Evolutionary conservation across 2,888 invertebrate species (phyloP).

Genomic region (Polymixis lichenea): DNA sequence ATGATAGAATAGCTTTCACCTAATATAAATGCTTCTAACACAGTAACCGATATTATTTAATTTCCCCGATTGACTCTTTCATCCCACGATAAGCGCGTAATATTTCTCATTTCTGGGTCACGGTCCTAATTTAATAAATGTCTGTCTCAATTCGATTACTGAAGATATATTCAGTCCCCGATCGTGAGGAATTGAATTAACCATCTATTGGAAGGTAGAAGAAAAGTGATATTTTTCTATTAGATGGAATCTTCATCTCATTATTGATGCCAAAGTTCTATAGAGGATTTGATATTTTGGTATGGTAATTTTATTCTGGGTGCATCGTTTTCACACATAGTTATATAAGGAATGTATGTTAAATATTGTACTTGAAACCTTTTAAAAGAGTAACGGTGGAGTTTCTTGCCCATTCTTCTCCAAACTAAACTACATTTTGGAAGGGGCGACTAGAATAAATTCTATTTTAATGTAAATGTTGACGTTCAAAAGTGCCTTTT

Average conservation of each 20-base stretch:
- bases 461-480: too few relatives aligned
- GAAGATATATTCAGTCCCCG: slow-evolving; percentile 50
- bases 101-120: slow-evolving; percentile 55
- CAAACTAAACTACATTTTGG: too few relatives aligned
- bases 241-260: slow-evolving; percentile 1
- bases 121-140: slow-evolving; percentile 63
- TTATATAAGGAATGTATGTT: too few relatives aligned
- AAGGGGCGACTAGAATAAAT: too few relatives aligned
- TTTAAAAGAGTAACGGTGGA: too few relatives aligned
- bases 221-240: slow-evolving; percentile 39
- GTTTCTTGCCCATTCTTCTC: too few relatives aligned
- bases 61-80: slow-evolving; percentile 39
- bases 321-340: too few relatives aligned
- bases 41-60: slow-evolving; percentile 35
- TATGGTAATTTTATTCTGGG: too few relatives aligned
- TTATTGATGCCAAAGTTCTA: neutral
- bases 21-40: neutral
- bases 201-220: slow-evolving; percentile 18
- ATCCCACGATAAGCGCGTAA: slow-evolving; percentile 46
- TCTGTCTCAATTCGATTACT: slow-evolving; percentile 55
- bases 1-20: neutral
- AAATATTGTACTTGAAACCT: too few relatives aligned
- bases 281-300: neutral
- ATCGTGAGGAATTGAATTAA: slow-evolving; percentile 50
- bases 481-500: too few relatives aligned